Percentiles rank a stretch among this genome's conserved stretches.
These are phyloP conservation scores for Harpagoxenus sublaevis DNA, from an alignment of 2,888 invertebrate genomes.

Conservation along the genomic window DNA sequence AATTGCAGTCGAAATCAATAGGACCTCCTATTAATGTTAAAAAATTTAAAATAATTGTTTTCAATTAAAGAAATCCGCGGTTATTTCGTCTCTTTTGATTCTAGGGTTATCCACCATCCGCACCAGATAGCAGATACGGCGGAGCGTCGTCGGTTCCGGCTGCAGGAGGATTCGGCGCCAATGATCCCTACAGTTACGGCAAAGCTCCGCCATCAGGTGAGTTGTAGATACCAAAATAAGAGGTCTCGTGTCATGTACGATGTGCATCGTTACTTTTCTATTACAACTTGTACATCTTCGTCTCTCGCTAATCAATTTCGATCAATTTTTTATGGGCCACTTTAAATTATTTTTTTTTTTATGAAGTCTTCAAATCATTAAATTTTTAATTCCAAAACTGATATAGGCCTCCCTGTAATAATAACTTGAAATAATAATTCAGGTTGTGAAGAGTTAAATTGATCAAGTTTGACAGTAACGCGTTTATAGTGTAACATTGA, in stretches of 20 bases:
- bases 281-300: background rate
- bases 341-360: background rate
- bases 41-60: conserved; percentile 1
- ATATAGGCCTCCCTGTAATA: background rate
- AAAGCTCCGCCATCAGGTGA: conserved; percentile 84
- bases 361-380: background rate
- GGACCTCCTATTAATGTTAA: background rate
- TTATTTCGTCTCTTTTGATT: conserved; percentile 12
- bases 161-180: conserved; percentile 81
- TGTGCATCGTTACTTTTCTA: background rate
- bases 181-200: conserved; percentile 85
- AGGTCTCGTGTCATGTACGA: background rate
- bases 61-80: background rate
- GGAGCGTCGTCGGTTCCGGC: conserved; percentile 82
- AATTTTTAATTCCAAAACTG: background rate
- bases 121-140: conserved; percentile 84
- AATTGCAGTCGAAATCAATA: background rate
- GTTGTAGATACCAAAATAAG: conserved; percentile 26
- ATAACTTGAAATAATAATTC: background rate
- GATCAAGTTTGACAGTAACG: background rate
- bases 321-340: background rate
- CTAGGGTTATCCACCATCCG: conserved; percentile 83
- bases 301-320: background rate
- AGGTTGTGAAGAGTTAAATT: background rate
- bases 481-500: background rate